Base-by-base conservation (phyloP, 1,140 invertebrate genomes). In the Trissolcus basalis region DNA sequence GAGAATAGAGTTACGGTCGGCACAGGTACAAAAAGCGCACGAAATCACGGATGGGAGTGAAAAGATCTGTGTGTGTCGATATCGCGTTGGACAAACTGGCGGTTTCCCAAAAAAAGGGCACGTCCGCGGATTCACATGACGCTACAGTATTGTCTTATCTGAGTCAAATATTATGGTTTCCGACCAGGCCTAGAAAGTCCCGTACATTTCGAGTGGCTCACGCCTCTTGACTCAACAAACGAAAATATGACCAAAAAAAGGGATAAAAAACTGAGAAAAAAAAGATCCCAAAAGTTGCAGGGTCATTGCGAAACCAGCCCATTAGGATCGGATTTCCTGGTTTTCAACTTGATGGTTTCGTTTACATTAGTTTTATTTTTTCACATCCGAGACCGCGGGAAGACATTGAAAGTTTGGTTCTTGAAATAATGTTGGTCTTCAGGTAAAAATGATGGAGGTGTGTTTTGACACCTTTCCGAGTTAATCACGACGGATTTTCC, bases 81-180 rank as follows among this genome's bases (percentile, higher is more conserved):
- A n/a, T 39, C 80, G 78, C 67, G 70, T 67, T 79, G 73, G 76
- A 71, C 81, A 87, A 86, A 86, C 80, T 4, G 85, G 80, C 83
- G 84, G 81, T 69, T 80, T 83, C 82, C 78, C 67, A 58, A 82
- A 82, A 80, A 80, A 70, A 60, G 11, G 32, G 35, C 48, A 60
- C 72, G 61, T 70, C 51, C 50, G 33, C 50, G 44, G 8, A 12
- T 33, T 47, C 14, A 35, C 49, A 67, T 61, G 44, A 51, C 35
- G 48, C 44, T 48, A 54, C 39, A n/a, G 32, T 48, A 33, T 47
- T 14, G 50, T 41, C 61, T 63, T 64, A 63, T 72, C 58, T 64
- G 10, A 36, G 53, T 50, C 41, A 14, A 63, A 64, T 58, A 65
- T 70, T 54, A 51, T 39, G 12, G n/a, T 39, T 54, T 60, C 27